Evolutionary conservation across 2,113 vertebrate genomes (phyloP), one percentile per base, ranked within the genome.

Genomic region (Amphiprion percula): DNA sequence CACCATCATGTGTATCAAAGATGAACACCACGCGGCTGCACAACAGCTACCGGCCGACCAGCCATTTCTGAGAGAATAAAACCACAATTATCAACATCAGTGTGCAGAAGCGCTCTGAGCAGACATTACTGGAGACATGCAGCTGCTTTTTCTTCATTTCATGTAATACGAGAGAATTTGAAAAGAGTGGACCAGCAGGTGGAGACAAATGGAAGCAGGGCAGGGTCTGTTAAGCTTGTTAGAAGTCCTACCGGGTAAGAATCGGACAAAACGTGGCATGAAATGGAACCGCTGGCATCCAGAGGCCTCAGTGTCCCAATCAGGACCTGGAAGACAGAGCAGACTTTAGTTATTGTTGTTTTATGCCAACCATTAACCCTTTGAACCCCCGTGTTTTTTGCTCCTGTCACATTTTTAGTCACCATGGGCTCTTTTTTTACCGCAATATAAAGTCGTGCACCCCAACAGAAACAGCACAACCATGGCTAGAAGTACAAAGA

Each of bases 241-340:
- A 0, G 0, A 11, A 61, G 33, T 19, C 88, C 93, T 94, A 99
- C 98, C 98, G 53, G 98, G 98, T 80, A 99, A 91, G 92, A 99
- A 99, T 66, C 98, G 85, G 79, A 99, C 98, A 80, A 99, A 99
- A 28, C 98, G 97, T 0, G 98, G 98, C 97, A 99, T 97, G 92
- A 99, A 99, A 90, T 99, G 98, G 83, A 99, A 99, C 70, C 95
- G 95, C 56, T 96, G 96, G 80, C 98, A 99, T 23, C 89, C 95
- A 16, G 93, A 0, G 56, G 92, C 53, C 19, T 93, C 93, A 0
- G 83, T 86, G 56, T 98, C 97, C 76, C 71, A 88, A 33, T 96
- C 95, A 74, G 98, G 97, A 92, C 95, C 98, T 99, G 86, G 39
- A 85, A 85, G 4, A 85, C 64, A 65, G 68, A 62, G 78, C 50